A percentile compares a stretch with the other conserved stretches of the same genome.
Conservation (phyloP, 2,113 vertebrate species). For the Hyaena hyaena region DNA sequence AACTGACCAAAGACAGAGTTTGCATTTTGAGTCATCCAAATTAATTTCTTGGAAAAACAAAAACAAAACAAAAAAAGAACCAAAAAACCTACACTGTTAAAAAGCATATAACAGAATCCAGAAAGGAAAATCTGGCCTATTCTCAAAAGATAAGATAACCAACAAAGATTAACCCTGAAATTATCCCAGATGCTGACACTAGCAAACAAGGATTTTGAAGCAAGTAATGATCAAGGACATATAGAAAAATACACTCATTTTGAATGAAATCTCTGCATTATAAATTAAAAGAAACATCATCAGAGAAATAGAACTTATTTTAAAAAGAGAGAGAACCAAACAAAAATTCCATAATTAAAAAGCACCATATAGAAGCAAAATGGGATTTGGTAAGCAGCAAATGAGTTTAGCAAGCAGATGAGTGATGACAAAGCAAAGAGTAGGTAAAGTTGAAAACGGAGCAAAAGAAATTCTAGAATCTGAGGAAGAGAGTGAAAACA, state of each 20-base stretch:
- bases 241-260: background rate
- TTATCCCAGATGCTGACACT: background rate
- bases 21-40: background rate
- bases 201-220: background rate
- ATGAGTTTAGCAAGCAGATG: background rate
- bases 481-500: background rate
- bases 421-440: background rate
- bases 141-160: background rate
- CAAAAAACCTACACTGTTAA: background rate
- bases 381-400: background rate
- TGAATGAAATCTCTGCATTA: background rate
- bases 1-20: background rate
- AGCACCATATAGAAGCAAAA: background rate
- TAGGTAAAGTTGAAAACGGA: background rate
- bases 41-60: background rate
- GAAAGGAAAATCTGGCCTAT: background rate
- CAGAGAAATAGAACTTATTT: background rate
- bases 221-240: background rate
- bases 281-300: background rate
- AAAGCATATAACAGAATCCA: background rate
- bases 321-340: background rate
- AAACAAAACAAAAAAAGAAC: background rate
- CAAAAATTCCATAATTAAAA: background rate
- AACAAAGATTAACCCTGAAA: background rate
- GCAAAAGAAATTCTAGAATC: background rate